Percentiles rank a stretch among this genome's conserved stretches.
phyloP scores from a whole-genome alignment of 2,113 vertebrate genomes.

The Orthonyx spaldingii region DNA sequence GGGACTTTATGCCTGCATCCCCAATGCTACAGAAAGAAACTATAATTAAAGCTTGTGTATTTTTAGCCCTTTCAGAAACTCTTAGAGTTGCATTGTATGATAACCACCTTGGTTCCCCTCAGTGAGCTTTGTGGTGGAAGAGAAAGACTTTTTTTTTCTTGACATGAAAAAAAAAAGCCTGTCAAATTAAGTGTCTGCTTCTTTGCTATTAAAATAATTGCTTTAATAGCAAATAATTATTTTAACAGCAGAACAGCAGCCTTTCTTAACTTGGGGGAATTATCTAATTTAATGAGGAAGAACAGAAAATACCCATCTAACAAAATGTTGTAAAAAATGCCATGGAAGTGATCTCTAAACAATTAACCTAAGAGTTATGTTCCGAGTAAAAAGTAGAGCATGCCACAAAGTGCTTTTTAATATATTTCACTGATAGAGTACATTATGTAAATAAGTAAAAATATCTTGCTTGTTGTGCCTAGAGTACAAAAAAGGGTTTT shows the following conservation, averaged over 20 bases:
- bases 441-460: constrained; percentile 63
- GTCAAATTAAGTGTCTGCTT: constrained; percentile 44
- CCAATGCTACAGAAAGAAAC: background rate
- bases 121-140: background rate
- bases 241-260: constrained; percentile 60
- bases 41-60: constrained; percentile 32
- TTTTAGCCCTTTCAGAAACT: background rate
- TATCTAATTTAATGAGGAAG: constrained; percentile 67
- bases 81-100: background rate
- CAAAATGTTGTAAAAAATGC: constrained; percentile 56
- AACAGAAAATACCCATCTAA: constrained; percentile 64
- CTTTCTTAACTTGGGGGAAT: constrained; percentile 67
- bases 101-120: background rate
- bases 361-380: constrained; percentile 67
- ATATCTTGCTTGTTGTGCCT: constrained; percentile 16
- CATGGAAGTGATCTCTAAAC: constrained; percentile 65
- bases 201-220: constrained; percentile 65
- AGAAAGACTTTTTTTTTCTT: background rate
- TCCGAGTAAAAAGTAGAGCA: constrained; percentile 51
- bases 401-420: constrained; percentile 60
- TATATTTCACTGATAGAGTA: constrained; percentile 30
- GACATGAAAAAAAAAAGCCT: background rate
- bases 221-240: constrained; percentile 69
- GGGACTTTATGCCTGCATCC: background rate
- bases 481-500: background rate